Conservation (phyloP, 2,797 vertebrate species). For the Sebastes matsubarae region DNA sequence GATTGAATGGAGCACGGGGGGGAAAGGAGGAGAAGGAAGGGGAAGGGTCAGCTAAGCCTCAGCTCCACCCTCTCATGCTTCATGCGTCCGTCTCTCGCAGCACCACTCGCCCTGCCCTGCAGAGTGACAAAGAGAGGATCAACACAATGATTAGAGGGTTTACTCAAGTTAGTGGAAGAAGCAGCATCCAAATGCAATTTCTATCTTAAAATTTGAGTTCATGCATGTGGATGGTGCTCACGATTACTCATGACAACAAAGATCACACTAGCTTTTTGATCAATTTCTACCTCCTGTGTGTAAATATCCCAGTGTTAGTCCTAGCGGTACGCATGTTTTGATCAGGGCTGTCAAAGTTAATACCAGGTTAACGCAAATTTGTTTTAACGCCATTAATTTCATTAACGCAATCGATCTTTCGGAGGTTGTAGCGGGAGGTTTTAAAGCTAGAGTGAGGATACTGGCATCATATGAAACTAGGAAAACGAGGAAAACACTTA, state of each 20-base stretch:
- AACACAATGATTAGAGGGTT: constrained; percentile 27
- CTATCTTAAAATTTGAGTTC: background rate
- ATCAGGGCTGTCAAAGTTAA: background rate
- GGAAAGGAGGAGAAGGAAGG: constrained; percentile 70
- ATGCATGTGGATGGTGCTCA: background rate
- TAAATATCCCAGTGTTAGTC: background rate
- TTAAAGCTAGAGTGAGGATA: too few species aligned
- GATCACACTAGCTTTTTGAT: accelerated
- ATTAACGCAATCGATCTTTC: too few species aligned
- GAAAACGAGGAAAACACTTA: background rate
- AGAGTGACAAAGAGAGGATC: constrained; percentile 30
- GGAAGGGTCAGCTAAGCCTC: constrained; percentile 80
- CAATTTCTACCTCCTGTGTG: background rate
- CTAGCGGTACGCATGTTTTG: background rate
- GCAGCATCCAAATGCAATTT: background rate
- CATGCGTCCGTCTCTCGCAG: constrained; percentile 62
- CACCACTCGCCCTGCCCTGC: constrained; percentile 58
- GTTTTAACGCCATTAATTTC: too few species aligned
- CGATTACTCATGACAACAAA: background rate
- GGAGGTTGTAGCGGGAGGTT: too few species aligned
- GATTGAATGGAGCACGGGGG: constrained; percentile 48
- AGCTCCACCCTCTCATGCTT: constrained; percentile 85
- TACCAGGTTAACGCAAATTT: accelerated
- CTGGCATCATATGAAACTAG: too few species aligned
- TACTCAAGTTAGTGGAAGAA: background rate